phyloP scores from a whole-genome alignment of 23 tunicate genomes.

The Trididemnum clinides region DNA sequence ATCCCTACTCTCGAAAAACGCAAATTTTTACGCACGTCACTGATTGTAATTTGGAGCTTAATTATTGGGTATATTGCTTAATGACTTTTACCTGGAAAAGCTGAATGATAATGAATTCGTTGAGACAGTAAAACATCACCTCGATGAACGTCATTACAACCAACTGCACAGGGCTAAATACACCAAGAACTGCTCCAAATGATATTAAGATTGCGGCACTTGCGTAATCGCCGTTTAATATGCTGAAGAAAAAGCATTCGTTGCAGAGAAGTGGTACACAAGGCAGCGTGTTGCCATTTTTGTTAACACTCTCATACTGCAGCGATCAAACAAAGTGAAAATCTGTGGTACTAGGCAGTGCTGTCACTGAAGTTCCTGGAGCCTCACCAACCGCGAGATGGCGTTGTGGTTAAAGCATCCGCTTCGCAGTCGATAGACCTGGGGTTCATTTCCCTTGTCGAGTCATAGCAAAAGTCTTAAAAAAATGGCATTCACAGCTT shows the following conservation, averaged over 20 bases:
- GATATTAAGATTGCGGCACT: constrained; percentile 80
- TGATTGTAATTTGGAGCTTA: no score
- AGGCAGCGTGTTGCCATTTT: no score
- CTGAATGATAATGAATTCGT: constrained; percentile 66
- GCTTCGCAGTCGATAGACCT: no score
- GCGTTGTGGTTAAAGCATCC: no score
- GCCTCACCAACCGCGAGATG: neutral
- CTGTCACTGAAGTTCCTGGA: neutral
- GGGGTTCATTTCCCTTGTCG: no score
- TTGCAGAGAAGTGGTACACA: neutral
- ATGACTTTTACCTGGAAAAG: constrained; percentile 60
- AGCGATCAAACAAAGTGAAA: no score
- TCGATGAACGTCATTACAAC: constrained; percentile 85
- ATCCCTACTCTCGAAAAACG: no score
- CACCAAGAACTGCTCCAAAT: constrained; percentile 91
- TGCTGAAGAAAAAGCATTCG: neutral
- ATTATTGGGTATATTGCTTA: no score
- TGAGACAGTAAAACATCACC: constrained; percentile 66
- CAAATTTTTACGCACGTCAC: no score
- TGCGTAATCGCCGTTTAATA: constrained; percentile 86
- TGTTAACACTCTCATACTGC: no score
- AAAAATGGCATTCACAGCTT: no score
- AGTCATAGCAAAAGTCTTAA: no score
- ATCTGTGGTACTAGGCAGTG: neutral
- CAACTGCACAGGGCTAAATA: constrained; percentile 75